Evolutionary conservation across 1,140 invertebrate species (phyloP).

Genomic region (Manduca sexta): DNA sequence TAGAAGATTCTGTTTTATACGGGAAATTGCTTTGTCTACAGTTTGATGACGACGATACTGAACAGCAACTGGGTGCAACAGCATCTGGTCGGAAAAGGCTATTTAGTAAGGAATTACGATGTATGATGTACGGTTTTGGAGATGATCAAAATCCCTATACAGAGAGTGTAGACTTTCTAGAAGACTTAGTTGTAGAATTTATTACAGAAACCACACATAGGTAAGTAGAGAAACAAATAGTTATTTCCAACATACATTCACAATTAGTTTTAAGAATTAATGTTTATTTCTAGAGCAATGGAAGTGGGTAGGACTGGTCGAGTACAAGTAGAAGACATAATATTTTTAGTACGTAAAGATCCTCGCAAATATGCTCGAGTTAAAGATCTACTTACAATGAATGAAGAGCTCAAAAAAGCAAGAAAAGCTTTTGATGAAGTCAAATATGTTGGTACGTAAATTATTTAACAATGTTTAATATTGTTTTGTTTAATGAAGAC

Average conservation of each 20-base stretch:
- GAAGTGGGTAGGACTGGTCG: conserved; percentile 95
- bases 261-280: neutral
- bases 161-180: conserved; percentile 97
- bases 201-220: conserved; percentile 94
- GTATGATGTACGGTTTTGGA: conserved; percentile 99
- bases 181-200: conserved; percentile 98
- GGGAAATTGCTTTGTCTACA: conserved; percentile 15
- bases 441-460: conserved; percentile 83
- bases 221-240: conserved; percentile 60
- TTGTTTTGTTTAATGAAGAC: neutral
- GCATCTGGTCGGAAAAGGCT: conserved; percentile 85
- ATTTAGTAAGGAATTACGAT: conserved; percentile 93
- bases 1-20: neutral
- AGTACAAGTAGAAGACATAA: conserved; percentile 98
- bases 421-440: conserved; percentile 99
- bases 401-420: conserved; percentile 98
- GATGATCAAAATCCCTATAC: conserved; percentile 99
- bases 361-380: conserved; percentile 97
- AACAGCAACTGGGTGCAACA: conserved; percentile 67
- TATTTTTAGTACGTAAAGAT: conserved; percentile 98
- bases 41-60: conserved; percentile 61
- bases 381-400: conserved; percentile 98
- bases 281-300: conserved; percentile 86
- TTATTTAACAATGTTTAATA: neutral
- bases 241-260: neutral